These are phyloP conservation scores for Zygothrica quintamaculata DNA, from an alignment of 2,888 invertebrate genomes.

Conservation along the genomic window DNA sequence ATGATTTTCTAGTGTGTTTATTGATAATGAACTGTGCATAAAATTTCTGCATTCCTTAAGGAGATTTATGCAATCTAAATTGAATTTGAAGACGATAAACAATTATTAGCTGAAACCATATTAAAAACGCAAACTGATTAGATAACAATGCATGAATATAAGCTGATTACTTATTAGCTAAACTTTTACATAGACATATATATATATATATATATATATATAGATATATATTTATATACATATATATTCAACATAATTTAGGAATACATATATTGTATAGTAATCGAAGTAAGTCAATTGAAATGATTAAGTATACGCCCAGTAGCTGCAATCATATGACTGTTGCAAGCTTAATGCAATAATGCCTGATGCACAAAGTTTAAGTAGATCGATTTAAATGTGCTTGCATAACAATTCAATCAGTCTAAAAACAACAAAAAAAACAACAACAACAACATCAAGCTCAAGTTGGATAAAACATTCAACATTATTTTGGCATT, in stretches of 20 bases:
- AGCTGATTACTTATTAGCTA: slow-evolving; percentile 26
- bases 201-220: too few species aligned
- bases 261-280: slow-evolving; percentile 12
- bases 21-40: too few species aligned
- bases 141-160: neutral
- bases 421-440: slow-evolving; percentile 20
- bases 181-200: slow-evolving; percentile 17
- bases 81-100: slow-evolving; percentile 4
- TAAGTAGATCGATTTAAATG: slow-evolving; percentile 61
- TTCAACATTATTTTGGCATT: slow-evolving; percentile 3
- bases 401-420: slow-evolving; percentile 62
- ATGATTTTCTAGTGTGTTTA: too few species aligned
- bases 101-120: slow-evolving; percentile 5
- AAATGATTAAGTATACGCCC: slow-evolving; percentile 41
- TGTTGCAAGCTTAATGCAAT: slow-evolving; percentile 26
- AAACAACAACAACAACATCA: slow-evolving; percentile 3
- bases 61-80: too few species aligned
- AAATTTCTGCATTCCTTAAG: too few species aligned
- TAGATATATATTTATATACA: too few species aligned
- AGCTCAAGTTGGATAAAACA: neutral
- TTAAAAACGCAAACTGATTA: neutral
- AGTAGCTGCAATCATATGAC: slow-evolving; percentile 8
- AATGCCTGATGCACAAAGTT: slow-evolving; percentile 35
- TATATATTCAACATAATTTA: slow-evolving; percentile 18
- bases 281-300: slow-evolving; percentile 17